Percentiles rank a stretch among this genome's conserved stretches.
These are phyloP conservation scores for Chrysaora quinquecirrha DNA, from an alignment of 30 jellyfish, hydroid and myxozoan genomes.

Conservation along the genomic window DNA sequence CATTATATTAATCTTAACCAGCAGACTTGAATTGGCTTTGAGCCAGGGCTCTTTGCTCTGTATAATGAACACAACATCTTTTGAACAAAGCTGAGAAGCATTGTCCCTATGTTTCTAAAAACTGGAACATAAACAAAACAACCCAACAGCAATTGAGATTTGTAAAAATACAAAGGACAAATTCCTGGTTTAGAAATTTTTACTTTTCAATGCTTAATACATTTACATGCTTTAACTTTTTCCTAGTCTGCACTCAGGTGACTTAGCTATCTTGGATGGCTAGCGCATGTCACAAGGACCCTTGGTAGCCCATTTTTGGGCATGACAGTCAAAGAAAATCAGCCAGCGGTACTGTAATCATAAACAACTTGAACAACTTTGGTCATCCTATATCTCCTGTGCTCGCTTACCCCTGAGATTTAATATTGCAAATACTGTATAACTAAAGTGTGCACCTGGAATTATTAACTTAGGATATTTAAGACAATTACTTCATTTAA, in stretches of 20 bases:
- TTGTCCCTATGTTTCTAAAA: too few species aligned
- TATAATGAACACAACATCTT: too few species aligned
- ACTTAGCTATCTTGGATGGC: conserved; percentile 82
- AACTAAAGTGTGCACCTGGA: background rate
- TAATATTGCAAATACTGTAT: background rate
- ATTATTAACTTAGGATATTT: too few species aligned
- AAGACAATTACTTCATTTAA: too few species aligned
- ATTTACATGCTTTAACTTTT: conserved; percentile 63
- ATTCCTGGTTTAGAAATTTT: background rate
- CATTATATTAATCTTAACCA: too few species aligned
- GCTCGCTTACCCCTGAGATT: conserved; percentile 29
- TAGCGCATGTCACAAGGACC: conserved; percentile 39
- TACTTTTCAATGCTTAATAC: background rate
- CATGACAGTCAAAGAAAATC: conserved; percentile 63
- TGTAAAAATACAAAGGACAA: too few species aligned
- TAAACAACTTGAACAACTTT: conserved; percentile 31
- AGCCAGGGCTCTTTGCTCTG: too few species aligned
- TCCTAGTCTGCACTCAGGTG: conserved; percentile 62
- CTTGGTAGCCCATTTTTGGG: conserved; percentile 73
- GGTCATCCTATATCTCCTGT: conserved; percentile 88
- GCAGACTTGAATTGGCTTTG: too few species aligned
- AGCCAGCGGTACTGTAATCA: conserved; percentile 68
- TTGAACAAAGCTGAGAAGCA: too few species aligned
- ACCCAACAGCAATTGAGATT: too few species aligned
- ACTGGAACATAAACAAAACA: too few species aligned